These are phyloP conservation scores for Meghimatium bilineatum DNA, from an alignment of 2,888 invertebrate species.

Conservation along the genomic window DNA sequence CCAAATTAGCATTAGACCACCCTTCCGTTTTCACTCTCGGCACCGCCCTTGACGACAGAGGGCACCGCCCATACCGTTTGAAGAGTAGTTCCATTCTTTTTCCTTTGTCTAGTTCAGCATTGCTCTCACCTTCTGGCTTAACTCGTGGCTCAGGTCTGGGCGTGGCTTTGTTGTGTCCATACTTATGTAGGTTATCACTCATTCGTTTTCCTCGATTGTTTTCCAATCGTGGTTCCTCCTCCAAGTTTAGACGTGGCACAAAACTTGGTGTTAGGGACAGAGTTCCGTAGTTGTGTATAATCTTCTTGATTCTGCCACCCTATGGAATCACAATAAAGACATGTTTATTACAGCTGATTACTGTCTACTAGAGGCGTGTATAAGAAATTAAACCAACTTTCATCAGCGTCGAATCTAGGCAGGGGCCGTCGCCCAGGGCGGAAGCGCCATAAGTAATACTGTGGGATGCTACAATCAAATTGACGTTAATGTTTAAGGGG, in stretches of 20 bases:
- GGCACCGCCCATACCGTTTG: constrained; percentile 58
- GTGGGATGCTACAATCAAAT: no score
- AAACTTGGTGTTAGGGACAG: constrained; percentile 56
- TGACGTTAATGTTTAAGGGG: no score
- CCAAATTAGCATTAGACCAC: constrained; percentile 59
- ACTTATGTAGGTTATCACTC: constrained; percentile 59
- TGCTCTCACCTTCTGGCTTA: constrained; percentile 63
- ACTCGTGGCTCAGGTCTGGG: constrained; percentile 60
- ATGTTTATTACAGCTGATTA: no score
- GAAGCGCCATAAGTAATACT: no score
- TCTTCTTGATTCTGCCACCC: constrained; percentile 62
- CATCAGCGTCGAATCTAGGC: no score
- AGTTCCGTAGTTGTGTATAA: constrained; percentile 61
- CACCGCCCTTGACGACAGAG: constrained; percentile 54
- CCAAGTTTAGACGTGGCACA: constrained; percentile 64
- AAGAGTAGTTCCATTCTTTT: constrained; percentile 63
- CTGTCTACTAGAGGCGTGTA: no score
- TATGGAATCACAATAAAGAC: no score
- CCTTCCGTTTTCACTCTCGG: constrained; percentile 63
- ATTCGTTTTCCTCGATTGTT: constrained; percentile 63
- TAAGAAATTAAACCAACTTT: no score
- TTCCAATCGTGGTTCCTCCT: constrained; percentile 60
- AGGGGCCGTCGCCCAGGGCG: no score
- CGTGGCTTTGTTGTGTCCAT: constrained; percentile 40
- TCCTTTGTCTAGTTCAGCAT: constrained; percentile 63